Conservation (phyloP, 2,888 invertebrate species). For the Rapana venosa region DNA sequence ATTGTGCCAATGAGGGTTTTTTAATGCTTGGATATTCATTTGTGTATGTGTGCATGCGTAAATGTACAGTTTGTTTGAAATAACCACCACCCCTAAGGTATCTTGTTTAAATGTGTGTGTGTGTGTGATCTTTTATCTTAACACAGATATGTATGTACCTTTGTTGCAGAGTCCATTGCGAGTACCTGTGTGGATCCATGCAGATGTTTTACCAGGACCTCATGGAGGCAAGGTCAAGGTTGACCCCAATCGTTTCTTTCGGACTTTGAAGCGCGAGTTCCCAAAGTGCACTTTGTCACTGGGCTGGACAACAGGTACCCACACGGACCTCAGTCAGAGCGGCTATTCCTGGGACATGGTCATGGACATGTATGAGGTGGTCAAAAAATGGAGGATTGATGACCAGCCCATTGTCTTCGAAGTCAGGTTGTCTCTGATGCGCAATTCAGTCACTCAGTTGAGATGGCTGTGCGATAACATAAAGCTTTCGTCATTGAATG, state of each 20-base stretch:
- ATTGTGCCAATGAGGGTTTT: no score
- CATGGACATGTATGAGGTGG: slow-evolving; percentile 72
- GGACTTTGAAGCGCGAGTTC: slow-evolving; percentile 64
- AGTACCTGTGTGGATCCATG: slow-evolving; percentile 74
- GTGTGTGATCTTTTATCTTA: no score
- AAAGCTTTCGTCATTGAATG: slow-evolving; percentile 63
- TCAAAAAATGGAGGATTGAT: slow-evolving; percentile 60
- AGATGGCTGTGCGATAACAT: slow-evolving; percentile 73
- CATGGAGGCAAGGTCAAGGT: slow-evolving; percentile 60
- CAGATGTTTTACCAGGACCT: slow-evolving; percentile 72
- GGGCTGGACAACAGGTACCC: slow-evolving; percentile 75
- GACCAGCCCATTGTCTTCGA: slow-evolving; percentile 70
- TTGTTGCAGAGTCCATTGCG: slow-evolving; percentile 60
- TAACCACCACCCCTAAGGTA: no score
- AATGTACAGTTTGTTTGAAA: no score
- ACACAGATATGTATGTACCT: neutral
- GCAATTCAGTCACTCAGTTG: slow-evolving; percentile 72
- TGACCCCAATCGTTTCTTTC: slow-evolving; percentile 68
- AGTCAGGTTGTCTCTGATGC: slow-evolving; percentile 66
- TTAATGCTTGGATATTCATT: no score
- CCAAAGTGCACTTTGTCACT: slow-evolving; percentile 73
- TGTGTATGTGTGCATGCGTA: no score
- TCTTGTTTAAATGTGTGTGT: no score
- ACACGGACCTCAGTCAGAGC: slow-evolving; percentile 68
- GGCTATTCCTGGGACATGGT: slow-evolving; percentile 74